Conservation (phyloP, 2,888 invertebrate genomes). For the Lasioglossum malachurum region DNA sequence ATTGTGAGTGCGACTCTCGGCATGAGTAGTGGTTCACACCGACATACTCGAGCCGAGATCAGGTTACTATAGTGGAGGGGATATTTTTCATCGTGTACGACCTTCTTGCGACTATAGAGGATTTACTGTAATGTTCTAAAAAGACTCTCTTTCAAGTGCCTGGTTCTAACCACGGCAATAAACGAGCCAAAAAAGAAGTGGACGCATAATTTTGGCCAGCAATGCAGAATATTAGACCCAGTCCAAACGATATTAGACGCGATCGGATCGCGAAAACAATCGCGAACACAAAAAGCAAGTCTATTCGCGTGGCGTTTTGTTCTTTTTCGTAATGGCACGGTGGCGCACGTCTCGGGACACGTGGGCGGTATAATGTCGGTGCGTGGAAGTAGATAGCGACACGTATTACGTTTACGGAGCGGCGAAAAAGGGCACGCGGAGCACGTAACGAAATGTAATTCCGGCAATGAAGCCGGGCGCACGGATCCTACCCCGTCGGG, state of each 20-base stretch:
- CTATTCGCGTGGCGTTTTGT: background rate
- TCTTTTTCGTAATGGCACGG: background rate
- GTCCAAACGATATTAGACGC: too few species aligned
- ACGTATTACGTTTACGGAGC: conserved; percentile 37
- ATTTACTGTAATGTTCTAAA: too few species aligned
- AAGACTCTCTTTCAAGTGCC: background rate
- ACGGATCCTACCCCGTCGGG: conserved; percentile 49
- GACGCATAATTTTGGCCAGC: background rate
- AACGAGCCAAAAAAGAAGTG: background rate
- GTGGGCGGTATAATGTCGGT: background rate
- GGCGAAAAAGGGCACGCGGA: conserved; percentile 32
- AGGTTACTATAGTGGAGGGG: too few species aligned
- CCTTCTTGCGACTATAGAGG: too few species aligned
- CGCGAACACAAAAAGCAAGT: background rate
- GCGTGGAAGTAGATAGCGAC: conserved; percentile 15
- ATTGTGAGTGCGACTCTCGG: too few species aligned
- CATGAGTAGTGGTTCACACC: too few species aligned
- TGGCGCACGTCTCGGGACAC: background rate
- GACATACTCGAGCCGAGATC: too few species aligned
- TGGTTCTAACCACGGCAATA: background rate
- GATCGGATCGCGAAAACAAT: background rate
- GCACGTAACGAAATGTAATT: conserved; percentile 68
- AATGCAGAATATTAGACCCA: background rate
- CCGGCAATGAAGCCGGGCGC: conserved; percentile 56
- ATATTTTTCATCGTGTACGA: too few species aligned